A percentile compares a stretch with the other conserved stretches of the same genome.
Conservation (phyloP, 2,113 vertebrate species). For the Elachura formosa region DNA sequence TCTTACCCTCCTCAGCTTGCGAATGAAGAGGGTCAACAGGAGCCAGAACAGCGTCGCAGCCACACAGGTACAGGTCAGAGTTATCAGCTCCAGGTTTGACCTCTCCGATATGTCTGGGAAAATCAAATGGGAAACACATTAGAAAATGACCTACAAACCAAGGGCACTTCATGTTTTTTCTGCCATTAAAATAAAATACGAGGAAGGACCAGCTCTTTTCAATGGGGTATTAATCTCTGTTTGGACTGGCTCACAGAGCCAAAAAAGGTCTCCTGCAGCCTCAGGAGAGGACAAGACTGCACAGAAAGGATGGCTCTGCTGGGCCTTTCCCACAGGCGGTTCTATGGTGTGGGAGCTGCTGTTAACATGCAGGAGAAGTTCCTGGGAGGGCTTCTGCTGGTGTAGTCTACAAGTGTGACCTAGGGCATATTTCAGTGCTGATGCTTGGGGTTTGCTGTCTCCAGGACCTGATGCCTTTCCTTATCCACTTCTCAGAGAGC, state of each 20-base stretch:
- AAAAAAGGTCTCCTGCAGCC: neutral
- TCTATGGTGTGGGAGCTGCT: neutral
- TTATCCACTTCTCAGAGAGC: neutral
- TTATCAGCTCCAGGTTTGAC: slow-evolving; percentile 86
- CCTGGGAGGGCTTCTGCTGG: neutral
- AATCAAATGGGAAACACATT: slow-evolving; percentile 8
- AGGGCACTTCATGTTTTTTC: neutral
- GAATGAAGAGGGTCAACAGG: slow-evolving; percentile 88
- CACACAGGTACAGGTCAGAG: slow-evolving; percentile 87
- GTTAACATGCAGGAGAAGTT: fast-evolving
- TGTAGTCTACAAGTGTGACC: neutral
- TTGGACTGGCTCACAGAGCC: neutral
- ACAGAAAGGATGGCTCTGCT: neutral
- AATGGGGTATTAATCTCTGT: slow-evolving; percentile 18
- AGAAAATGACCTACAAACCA: neutral
- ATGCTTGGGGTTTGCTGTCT: neutral
- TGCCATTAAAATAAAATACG: slow-evolving; percentile 2
- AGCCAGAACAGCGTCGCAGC: slow-evolving; percentile 91
- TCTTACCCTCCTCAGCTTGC: slow-evolving; percentile 86
- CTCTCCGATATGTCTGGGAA: slow-evolving; percentile 77
- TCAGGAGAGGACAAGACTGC: neutral
- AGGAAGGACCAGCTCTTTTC: slow-evolving; percentile 2
- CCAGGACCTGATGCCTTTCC: neutral
- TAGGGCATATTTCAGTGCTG: fast-evolving
- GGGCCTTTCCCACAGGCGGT: neutral